A percentile compares a stretch with the other conserved stretches of the same genome.
These are phyloP conservation scores for Notarius lentiginosus DNA, from an alignment of 2,113 vertebrate genomes.

Conservation along the genomic window DNA sequence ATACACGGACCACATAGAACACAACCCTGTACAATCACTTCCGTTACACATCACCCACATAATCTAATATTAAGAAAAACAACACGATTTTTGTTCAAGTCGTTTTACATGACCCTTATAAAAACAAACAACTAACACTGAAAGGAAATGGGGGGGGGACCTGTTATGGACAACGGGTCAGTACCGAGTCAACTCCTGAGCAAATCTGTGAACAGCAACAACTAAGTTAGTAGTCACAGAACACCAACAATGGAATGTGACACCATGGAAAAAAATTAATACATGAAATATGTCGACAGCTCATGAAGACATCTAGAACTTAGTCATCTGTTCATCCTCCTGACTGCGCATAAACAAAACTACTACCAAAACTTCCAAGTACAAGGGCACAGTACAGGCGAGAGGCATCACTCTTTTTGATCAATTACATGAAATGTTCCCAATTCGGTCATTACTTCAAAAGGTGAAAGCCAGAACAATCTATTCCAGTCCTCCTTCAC, in stretches of 20 bases:
- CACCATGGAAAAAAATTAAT: not conserved
- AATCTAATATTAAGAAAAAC: slow-evolving; percentile 38
- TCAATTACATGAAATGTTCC: not conserved
- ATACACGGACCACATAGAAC: not conserved
- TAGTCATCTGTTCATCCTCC: not conserved
- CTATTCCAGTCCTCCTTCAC: slow-evolving; percentile 8
- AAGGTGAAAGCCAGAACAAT: slow-evolving; percentile 18
- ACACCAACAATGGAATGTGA: slow-evolving; percentile 3
- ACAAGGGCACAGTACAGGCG: slow-evolving; percentile 9
- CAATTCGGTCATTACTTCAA: slow-evolving; percentile 6
- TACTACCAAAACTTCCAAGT: slow-evolving; percentile 13
- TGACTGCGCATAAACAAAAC: slow-evolving; percentile 11
- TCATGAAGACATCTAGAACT: not conserved
- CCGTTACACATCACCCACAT: slow-evolving; percentile 19
- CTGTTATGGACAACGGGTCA: not conserved
- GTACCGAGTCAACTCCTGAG: not conserved
- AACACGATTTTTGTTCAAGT: slow-evolving; percentile 25
- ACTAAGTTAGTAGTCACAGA: slow-evolving; percentile 1
- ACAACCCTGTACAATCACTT: slow-evolving; percentile 27
- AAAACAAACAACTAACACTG: slow-evolving; percentile 38
- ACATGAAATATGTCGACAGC: not conserved
- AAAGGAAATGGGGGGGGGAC: slow-evolving; percentile 15
- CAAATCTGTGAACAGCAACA: slow-evolving; percentile 11
- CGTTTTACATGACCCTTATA: slow-evolving; percentile 30
- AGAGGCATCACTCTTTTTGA: slow-evolving; percentile 2